Conservation (phyloP, 2,113 vertebrate species). For the Eurystomus gularis region DNA sequence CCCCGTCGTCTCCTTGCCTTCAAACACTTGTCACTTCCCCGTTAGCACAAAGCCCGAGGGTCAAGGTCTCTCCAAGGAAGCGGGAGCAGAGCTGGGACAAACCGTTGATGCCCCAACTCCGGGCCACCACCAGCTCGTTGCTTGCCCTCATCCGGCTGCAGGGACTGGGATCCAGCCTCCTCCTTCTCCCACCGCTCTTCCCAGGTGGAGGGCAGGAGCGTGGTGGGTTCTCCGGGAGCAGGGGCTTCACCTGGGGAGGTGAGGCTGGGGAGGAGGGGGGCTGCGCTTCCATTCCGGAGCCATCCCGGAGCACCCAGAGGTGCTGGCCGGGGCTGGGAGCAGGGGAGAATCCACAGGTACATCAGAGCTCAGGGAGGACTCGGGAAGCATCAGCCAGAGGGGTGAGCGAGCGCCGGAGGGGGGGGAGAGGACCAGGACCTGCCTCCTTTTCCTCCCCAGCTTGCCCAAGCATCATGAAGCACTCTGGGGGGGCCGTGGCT, state of each 20-base stretch:
- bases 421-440: not conserved
- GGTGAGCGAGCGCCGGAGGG: not conserved
- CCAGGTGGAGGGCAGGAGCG: not conserved
- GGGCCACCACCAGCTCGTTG: not conserved
- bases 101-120: rapidly evolving
- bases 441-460: constrained; percentile 21
- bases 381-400: constrained; percentile 33
- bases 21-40: constrained; percentile 53
- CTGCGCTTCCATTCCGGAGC: not conserved
- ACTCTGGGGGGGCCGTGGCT: not conserved
- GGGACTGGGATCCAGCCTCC: not conserved
- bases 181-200: not conserved
- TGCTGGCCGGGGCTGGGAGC: not conserved
- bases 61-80: constrained; percentile 8
- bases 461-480: not conserved
- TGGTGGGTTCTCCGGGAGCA: not conserved
- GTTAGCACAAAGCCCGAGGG: constrained; percentile 36
- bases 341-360: constrained; percentile 21
- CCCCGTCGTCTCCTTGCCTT: not conserved
- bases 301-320: not conserved
- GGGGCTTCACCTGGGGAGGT: not conserved
- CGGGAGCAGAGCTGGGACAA: not conserved
- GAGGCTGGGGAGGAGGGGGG: not conserved
- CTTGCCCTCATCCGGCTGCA: not conserved
- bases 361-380: constrained; percentile 64